Evolutionary conservation across 1,140 invertebrate species (phyloP).

Genomic region (Mizuhopecten yessoensis): DNA sequence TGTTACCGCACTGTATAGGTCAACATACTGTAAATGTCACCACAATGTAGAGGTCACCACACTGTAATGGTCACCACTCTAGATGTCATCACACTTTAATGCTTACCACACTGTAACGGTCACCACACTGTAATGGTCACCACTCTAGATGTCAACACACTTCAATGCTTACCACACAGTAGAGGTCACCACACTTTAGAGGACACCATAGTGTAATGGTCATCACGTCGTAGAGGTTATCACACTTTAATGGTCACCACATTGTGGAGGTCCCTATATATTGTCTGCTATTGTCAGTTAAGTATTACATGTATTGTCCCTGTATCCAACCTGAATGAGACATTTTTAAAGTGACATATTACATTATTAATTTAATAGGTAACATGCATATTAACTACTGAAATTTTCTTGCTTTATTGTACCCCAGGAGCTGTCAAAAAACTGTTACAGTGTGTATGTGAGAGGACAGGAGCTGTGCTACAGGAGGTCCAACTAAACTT

Average conservation of each 20-base stretch:
- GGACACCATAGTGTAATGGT: no score
- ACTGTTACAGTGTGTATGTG: conserved; percentile 73
- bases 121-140: neutral
- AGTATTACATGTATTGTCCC: no score
- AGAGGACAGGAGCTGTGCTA: conserved; percentile 72
- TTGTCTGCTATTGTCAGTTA: no score
- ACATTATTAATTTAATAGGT: no score
- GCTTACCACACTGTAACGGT: neutral
- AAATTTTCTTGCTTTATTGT: no score
- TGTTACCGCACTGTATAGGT: neutral
- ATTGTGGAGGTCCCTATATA: neutral
- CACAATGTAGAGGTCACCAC: neutral
- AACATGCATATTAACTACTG: no score
- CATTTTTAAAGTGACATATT: no score
- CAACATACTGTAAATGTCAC: neutral
- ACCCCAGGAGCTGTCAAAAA: conserved; percentile 81
- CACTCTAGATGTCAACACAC: neutral
- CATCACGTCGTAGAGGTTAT: no score
- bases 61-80: neutral
- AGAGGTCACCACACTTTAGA: neutral
- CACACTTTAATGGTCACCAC: neutral
- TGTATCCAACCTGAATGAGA: no score
- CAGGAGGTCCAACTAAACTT: conserved; percentile 74
- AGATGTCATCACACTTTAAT: no score
- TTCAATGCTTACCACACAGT: neutral